These are phyloP conservation scores for Crambe crambe DNA, from an alignment of 37 sponge, comb jelly and placozoan genomes.

Conservation along the genomic window DNA sequence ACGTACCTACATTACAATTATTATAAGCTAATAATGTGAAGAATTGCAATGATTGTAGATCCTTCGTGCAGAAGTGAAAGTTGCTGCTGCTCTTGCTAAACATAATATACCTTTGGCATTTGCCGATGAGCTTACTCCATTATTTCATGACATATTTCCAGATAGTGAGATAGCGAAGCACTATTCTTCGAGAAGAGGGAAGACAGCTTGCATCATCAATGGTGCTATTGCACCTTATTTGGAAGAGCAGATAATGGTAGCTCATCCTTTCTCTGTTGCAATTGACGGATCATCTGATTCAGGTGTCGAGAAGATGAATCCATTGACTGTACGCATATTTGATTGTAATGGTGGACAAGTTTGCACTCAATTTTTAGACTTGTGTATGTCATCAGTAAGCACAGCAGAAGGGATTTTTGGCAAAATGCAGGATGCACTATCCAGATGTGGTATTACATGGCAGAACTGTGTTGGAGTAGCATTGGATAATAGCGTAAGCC, in stretches of 20 bases:
- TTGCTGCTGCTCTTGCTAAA: constrained; percentile 40
- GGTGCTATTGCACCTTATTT: constrained; percentile 57
- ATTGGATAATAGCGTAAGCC: no score
- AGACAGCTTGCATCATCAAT: constrained; percentile 78
- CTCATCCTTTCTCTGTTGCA: constrained; percentile 43
- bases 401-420: no score
- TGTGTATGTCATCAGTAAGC: constrained; percentile 69
- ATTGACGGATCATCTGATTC: constrained; percentile 77
- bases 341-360: constrained; percentile 21
- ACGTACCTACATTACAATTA: no score
- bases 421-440: no score
- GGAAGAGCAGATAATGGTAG: constrained; percentile 33
- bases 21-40: no score
- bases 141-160: constrained; percentile 43
- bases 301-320: constrained; percentile 69
- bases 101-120: constrained; percentile 62
- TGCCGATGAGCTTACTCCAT: constrained; percentile 55
- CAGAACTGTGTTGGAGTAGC: no score
- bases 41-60: no score
- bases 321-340: constrained; percentile 50
- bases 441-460: no score
- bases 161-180: constrained; percentile 61
- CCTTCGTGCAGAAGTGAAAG: constrained; percentile 55
- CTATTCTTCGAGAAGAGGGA: constrained; percentile 51
- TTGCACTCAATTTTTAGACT: constrained; percentile 50